phyloP scores from a whole-genome alignment of 2,888 invertebrate genomes.

The Caenorhabditis plicata region DNA sequence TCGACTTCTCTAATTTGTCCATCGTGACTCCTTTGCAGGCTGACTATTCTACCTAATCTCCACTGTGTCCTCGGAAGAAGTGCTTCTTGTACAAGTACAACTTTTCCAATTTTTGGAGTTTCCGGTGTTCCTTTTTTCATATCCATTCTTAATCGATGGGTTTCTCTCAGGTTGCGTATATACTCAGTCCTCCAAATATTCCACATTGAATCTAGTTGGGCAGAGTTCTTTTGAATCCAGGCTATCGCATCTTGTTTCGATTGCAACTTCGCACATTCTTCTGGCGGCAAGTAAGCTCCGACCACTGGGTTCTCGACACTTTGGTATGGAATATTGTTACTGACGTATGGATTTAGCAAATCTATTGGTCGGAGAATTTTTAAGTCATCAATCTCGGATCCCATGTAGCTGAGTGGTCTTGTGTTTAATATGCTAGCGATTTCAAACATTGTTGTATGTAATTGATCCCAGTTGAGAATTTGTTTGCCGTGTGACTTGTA shows the following conservation, averaged over 20 bases:
- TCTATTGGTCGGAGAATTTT: slow-evolving; percentile 24
- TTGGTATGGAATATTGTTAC: too few relatives aligned
- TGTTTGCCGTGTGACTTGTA: slow-evolving; percentile 63
- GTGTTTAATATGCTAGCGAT: slow-evolving; percentile 60
- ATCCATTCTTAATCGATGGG: slow-evolving; percentile 9
- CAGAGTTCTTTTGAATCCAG: slow-evolving; percentile 7
- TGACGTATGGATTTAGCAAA: slow-evolving; percentile 14
- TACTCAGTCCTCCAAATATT: slow-evolving; percentile 9
- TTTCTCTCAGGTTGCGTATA: slow-evolving; percentile 9
- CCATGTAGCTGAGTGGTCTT: slow-evolving; percentile 62
- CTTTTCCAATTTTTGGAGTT: slow-evolving; percentile 3
- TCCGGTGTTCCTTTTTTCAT: neutral
- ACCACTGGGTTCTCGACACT: neutral
- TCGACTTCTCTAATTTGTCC: slow-evolving; percentile 16
- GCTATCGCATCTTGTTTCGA: slow-evolving; percentile 7
- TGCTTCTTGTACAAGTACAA: slow-evolving; percentile 12
- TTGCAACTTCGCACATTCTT: neutral
- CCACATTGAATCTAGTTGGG: slow-evolving; percentile 8
- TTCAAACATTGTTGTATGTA: slow-evolving; percentile 63
- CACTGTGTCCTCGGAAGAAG: slow-evolving; percentile 11
- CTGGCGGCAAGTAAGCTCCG: slow-evolving; percentile 11
- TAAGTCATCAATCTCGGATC: slow-evolving; percentile 44
- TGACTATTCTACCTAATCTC: slow-evolving; percentile 7
- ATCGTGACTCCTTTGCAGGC: neutral
- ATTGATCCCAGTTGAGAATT: slow-evolving; percentile 66